Percentiles rank a stretch among this genome's conserved stretches.
These are phyloP conservation scores for Metopolophium dirhodum DNA, from an alignment of 1,140 invertebrate genomes.

Conservation along the genomic window DNA sequence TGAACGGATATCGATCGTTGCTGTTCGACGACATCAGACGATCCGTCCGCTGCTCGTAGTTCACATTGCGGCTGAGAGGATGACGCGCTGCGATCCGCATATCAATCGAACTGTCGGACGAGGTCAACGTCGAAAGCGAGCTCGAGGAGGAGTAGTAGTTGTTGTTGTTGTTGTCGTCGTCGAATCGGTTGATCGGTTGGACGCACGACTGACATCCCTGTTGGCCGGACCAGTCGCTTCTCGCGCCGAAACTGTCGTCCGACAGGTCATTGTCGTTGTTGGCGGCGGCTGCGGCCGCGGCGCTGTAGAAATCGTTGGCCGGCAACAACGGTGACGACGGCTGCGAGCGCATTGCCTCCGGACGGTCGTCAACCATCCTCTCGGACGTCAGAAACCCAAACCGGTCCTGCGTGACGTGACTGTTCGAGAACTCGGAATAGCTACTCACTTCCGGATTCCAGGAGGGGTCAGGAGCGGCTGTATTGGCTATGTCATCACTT, in stretches of 20 bases:
- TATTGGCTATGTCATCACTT: too few species aligned
- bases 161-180: too few species aligned
- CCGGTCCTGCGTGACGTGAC: neutral
- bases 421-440: neutral
- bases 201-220: neutral
- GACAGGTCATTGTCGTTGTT: neutral
- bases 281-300: too few species aligned
- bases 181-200: too few species aligned
- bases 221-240: neutral
- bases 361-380: neutral
- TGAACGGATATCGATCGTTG: neutral
- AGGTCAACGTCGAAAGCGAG: neutral
- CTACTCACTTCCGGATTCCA: neutral
- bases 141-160: too few species aligned
- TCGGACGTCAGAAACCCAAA: neutral
- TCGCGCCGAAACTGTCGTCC: neutral
- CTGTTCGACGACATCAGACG: neutral
- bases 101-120: neutral
- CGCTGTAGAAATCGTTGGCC: neutral
- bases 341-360: fast-evolving
- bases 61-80: neutral
- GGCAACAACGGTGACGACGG: neutral
- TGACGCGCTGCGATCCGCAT: neutral
- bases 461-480: too few species aligned
- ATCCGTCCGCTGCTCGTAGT: neutral